Base-by-base conservation (phyloP, 1,140 invertebrate genomes). In the Sweltsa coloradensis region DNA sequence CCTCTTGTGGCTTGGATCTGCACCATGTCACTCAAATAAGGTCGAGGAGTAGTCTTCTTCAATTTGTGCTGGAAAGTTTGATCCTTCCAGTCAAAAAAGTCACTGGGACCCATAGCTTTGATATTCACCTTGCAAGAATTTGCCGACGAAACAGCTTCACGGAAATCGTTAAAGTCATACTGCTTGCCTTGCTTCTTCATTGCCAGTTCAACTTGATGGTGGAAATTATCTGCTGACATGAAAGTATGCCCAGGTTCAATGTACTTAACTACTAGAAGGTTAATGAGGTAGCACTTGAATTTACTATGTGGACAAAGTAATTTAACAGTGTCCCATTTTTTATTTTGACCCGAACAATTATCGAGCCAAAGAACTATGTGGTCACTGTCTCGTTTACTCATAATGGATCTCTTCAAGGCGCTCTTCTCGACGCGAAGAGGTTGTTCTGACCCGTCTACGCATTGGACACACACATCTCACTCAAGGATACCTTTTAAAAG, bases 231-330 rank as follows among this genome's bases (percentile, higher is more conserved):
- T 11, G 34, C 45, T 13, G 45, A 36, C 45, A 46, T 45, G 41
- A 44, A 46, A n/a, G 39, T 46, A 27, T 45, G 34, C n/a, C n/a
- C 45, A 18, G 45, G 26, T 41, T 46, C 23, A 41, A 46, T 41
- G 27, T 46, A 46, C 21, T 14, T 22, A 21, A 46, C 11, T 21
- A 41, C 37, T 22, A 26, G 19, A 14, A 7, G 18, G 22, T 46
- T 26, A 16, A 27, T 25, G 9, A 36, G 41, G 18, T 41, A 22
- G 11, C 23, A 13, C 21, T 14, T 21, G 19, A 13, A 41, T 46
- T 46, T 7, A 46, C 14, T 23, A 46, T 5, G 25, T 46, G 26
- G 19, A 46, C 29, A 6, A 46, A 34, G 26, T 22, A 45, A 2
- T 13, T 46, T 7, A 45, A 7, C 19, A 46, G 22, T 22, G 26